phyloP scores from a whole-genome alignment of 2,888 invertebrate genomes.

The Plagodis pulveraria region DNA sequence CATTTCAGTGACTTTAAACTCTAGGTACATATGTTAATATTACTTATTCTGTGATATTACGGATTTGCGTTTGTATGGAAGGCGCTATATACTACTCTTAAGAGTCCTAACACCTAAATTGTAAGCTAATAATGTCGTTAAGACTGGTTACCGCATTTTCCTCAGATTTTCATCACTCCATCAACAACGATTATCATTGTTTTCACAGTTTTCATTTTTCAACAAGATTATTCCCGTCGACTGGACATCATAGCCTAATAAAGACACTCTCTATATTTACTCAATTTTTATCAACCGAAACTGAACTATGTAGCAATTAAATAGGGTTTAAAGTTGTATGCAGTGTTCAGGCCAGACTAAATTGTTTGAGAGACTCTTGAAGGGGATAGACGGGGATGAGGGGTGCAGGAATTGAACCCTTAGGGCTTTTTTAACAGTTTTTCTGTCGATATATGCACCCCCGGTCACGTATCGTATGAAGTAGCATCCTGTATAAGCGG shows the following conservation, averaged over 20 bases:
- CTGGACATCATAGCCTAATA: constrained; percentile 67
- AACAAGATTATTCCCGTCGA: constrained; percentile 60
- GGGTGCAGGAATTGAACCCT: constrained; percentile 49
- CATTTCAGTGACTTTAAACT: too few relatives aligned
- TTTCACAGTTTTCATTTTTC: constrained; percentile 51
- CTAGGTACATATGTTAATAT: too few relatives aligned
- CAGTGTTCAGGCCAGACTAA: constrained; percentile 24
- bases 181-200: constrained; percentile 14
- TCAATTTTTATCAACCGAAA: constrained; percentile 8
- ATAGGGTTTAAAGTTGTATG: constrained; percentile 24
- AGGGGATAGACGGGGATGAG: constrained; percentile 28
- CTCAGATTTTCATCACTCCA: not conserved
- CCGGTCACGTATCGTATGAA: constrained; percentile 81
- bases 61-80: too few relatives aligned
- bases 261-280: constrained; percentile 50
- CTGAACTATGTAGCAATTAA: constrained; percentile 1
- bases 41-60: too few relatives aligned
- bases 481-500: constrained; percentile 79
- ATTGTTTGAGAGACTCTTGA: constrained; percentile 25
- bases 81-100: too few relatives aligned
- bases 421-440: constrained; percentile 78
- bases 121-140: not conserved
- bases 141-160: not conserved
- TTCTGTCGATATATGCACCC: constrained; percentile 78
- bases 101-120: too few relatives aligned